A percentile compares a stretch with the other conserved stretches of the same genome.
Evolutionary conservation across 2,888 invertebrate genomes (phyloP).

Genomic region (Amiota mariae): DNA sequence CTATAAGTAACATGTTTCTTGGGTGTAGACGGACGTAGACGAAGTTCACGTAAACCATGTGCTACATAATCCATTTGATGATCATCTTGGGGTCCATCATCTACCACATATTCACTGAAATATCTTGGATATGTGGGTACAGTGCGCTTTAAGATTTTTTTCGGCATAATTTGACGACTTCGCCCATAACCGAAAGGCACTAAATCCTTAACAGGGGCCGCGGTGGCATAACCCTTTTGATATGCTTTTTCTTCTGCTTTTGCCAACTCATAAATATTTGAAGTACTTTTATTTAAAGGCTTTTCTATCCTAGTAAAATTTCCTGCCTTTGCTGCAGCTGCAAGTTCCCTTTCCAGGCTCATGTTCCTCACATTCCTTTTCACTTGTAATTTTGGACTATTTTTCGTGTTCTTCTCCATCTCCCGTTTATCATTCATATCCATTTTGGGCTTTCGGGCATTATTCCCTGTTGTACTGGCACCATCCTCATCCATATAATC

Average conservation of each 20-base stretch:
- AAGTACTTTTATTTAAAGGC: conserved; percentile 44
- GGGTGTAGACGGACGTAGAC: conserved; percentile 47
- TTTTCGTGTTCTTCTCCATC: conserved; percentile 69
- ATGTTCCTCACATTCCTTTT: conserved; percentile 64
- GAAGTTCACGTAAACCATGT: conserved; percentile 53
- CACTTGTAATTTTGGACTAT: conserved; percentile 69
- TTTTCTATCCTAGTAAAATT: conserved; percentile 37
- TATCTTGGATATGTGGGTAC: background rate
- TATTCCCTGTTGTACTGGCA: conserved; percentile 52
- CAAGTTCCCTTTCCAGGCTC: conserved; percentile 49
- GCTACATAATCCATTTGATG: conserved; percentile 48
- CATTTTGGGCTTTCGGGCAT: conserved; percentile 61
- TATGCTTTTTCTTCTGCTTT: background rate
- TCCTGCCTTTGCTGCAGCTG: background rate
- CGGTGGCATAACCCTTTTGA: conserved; percentile 35
- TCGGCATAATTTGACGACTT: conserved; percentile 42
- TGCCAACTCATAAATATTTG: conserved; percentile 12
- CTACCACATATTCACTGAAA: conserved; percentile 8
- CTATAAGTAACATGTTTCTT: conserved; percentile 62
- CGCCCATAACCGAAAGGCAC: background rate
- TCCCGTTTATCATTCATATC: conserved; percentile 70
- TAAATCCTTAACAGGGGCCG: background rate
- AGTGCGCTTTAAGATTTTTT: conserved; percentile 54
- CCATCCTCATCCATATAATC: conserved; percentile 66
- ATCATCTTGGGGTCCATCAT: background rate